These are phyloP conservation scores for Trididemnum miniatum DNA, from an alignment of 23 tunicate species.

Conservation along the genomic window DNA sequence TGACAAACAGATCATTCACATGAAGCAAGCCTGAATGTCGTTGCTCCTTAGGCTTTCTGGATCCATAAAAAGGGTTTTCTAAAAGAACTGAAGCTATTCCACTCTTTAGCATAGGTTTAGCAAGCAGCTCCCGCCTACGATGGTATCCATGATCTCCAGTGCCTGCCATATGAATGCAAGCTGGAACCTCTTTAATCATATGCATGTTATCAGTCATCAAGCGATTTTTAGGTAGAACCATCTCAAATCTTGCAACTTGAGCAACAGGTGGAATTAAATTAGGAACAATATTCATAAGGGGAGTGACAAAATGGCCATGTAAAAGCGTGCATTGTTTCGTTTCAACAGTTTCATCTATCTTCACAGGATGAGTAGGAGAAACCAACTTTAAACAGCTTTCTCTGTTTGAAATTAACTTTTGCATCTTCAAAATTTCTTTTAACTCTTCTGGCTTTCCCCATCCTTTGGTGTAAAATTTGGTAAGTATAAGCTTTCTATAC, in stretches of 20 bases:
- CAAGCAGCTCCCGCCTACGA: slow-evolving; percentile 83
- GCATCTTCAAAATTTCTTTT: slow-evolving; percentile 62
- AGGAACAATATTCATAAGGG: slow-evolving; percentile 51
- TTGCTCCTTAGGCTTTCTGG: slow-evolving; percentile 83
- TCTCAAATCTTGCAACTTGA: slow-evolving; percentile 67
- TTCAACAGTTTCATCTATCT: slow-evolving; percentile 25
- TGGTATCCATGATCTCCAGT: slow-evolving; percentile 96
- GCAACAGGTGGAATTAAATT: slow-evolving; percentile 59
- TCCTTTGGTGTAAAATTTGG: slow-evolving; percentile 87
- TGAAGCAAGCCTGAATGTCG: slow-evolving; percentile 68
- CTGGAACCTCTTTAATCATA: slow-evolving; percentile 17
- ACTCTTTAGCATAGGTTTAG: slow-evolving; percentile 74
- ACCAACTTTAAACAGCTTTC: slow-evolving; percentile 50
- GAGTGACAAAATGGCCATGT: slow-evolving; percentile 70
- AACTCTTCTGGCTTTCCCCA: slow-evolving; percentile 94
- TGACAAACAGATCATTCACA: slow-evolving; percentile 81
- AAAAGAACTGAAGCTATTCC: slow-evolving; percentile 72
- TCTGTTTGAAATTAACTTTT: slow-evolving; percentile 63
- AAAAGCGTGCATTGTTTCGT: slow-evolving; percentile 32
- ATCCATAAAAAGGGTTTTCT: slow-evolving; percentile 93
- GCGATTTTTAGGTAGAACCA: slow-evolving; percentile 54
- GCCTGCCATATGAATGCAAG: slow-evolving; percentile 97
- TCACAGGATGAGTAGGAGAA: slow-evolving; percentile 33
- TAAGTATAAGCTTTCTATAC: slow-evolving; percentile 69
- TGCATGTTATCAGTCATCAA: background rate